phyloP scores from a whole-genome alignment of 2,888 invertebrate genomes.

The Lutraria lutraria region DNA sequence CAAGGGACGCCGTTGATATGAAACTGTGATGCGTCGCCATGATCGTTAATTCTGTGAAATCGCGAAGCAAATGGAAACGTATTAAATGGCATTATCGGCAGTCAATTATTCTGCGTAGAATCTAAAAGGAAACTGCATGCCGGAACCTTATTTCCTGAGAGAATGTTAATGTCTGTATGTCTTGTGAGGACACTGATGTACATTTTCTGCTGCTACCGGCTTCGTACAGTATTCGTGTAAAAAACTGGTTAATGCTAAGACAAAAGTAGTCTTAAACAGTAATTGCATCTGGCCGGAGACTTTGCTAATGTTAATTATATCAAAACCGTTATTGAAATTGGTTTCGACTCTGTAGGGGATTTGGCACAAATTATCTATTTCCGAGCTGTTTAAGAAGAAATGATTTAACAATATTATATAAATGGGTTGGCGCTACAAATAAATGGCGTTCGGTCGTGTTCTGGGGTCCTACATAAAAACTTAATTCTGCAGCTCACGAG shows the following conservation, averaged over 20 bases:
- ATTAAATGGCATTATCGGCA: conserved; percentile 45
- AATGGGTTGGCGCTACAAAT: conserved; percentile 16
- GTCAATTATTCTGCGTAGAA: conserved; percentile 38
- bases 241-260: background rate
- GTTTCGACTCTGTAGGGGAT: conserved; percentile 10
- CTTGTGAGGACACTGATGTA: conserved; percentile 16
- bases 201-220: background rate
- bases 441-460: background rate
- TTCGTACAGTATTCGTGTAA: background rate
- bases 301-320: conserved; percentile 1
- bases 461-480: background rate
- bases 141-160: conserved; percentile 44
- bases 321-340: conserved; percentile 26
- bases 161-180: conserved; percentile 40
- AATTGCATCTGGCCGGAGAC: conserved; percentile 20
- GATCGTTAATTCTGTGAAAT: conserved; percentile 40
- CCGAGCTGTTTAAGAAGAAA: conserved; percentile 23
- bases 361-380: conserved; percentile 23
- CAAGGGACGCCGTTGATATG: conserved; percentile 33
- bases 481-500: background rate
- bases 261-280: background rate
- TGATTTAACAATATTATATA: conserved; percentile 15
- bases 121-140: conserved; percentile 40
- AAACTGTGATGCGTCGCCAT: conserved; percentile 41
- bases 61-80: conserved; percentile 44